Base-by-base conservation (phyloP, 2,888 invertebrate species). In the Esperia sulphurella region DNA sequence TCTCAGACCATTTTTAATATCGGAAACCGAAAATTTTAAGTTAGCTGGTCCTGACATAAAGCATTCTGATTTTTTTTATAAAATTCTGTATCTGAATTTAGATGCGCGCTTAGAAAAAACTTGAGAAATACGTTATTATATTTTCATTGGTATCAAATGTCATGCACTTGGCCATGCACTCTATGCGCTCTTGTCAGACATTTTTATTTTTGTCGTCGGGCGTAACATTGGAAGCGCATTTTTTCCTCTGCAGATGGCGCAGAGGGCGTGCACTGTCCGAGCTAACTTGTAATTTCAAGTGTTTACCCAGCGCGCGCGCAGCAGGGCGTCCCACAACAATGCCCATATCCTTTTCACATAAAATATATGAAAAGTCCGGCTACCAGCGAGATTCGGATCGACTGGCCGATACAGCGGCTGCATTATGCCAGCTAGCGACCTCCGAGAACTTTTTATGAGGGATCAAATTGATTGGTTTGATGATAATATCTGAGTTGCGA, bases 281-380 rank as follows among this genome's bases (percentile, higher is more conserved):
- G 69, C 79, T 73, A 72, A 77, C 80, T 86, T 88, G 88, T 88
- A 88, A 88, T 87, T 84, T 84, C 86, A 83, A 88, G 87, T 86
- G 86, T 88, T 89, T 88, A 89, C 85, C 76, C 78, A 65, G 74
- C 64, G 74, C 67, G 68, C 65, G 62, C 87, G 52, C 89, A 78
- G 86, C 87, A 68, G 87, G 88, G 68, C 57, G 85, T 70, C 86
- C 61, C 59, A 73, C 81, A 87, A 89, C 89, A 89, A 89, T 88
- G 74, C 84, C 77, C 83, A 76, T 87, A 88, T 88, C 89, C 89
- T 88, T 89, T 87, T 87, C 88, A 83, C 83, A 88, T 89, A 88
- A 89, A 88, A 88, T 87, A 88, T 86, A 86, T 85, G 85, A 83
- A 86, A 87, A 86, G 75, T 82, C 81, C 72, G 67, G 76, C 85